Evolutionary conservation across 2,888 invertebrate species (phyloP), one percentile per base, ranked within the genome.

Genomic region (Amaurobius ferox): DNA sequence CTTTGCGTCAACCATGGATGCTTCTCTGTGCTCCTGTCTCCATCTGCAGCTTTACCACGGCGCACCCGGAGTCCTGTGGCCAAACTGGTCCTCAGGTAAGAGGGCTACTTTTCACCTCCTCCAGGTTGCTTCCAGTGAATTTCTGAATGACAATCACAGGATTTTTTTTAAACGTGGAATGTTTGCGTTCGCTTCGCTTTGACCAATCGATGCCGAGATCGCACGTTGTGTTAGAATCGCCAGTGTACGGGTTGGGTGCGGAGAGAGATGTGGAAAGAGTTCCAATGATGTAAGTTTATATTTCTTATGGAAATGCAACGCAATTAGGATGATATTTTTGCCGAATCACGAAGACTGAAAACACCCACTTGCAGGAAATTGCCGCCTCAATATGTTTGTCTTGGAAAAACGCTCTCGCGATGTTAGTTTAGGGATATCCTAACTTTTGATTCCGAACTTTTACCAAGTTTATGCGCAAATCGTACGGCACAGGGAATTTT

Each of bases 1-100:
- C 77, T 71, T 77, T 74, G 44, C 73, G 64, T 66, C 29, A 29
- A 72, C 77, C 66, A 85, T 85, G 83, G 83, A 71, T 72, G 64
- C 67, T 28, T 48, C 81, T 77, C 39, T 30, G 44, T 70, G 44
- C 61, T 48, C 19, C 40, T 70, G 28, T 55, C 44, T 76, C 29
- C 39, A 32, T 55, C 67, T 70, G 62, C 61, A 71, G 30, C 39
- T n/a, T 35, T 73, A 26, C 44, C 74, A 83, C 62, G 76, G 70
- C 76, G 80, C 67, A 30, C 26, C 64, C 70, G 83, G 83, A 71
- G 77, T 85, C 83, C 83, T 85, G 83, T 77, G 83, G 83, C 83
- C 77, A 35, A 16, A 29, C 11, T 26, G 72, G 83, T 48, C 32
- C 71, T 64, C 83, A 85, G 83, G 83, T 85, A 83, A 77, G 71